Conservation (phyloP, 2,113 vertebrate genomes). For the Heterotilapia buettikoferi region DNA sequence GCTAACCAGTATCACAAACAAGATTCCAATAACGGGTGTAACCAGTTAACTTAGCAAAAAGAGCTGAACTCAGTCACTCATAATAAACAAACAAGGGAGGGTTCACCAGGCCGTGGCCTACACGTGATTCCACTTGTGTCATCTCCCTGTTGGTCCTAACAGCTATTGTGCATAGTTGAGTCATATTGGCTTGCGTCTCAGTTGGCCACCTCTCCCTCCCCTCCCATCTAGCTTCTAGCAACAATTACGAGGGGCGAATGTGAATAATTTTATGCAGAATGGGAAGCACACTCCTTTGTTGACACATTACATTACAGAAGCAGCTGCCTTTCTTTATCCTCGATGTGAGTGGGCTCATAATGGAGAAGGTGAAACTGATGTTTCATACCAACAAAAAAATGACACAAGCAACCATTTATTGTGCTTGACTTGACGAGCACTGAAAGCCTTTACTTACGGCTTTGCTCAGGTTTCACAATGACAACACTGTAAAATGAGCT, state of each 20-base stretch:
- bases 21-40: constrained; percentile 2
- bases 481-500: constrained; percentile 15
- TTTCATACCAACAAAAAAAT: background rate
- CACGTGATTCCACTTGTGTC: background rate
- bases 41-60: background rate
- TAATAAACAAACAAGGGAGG: constrained; percentile 15
- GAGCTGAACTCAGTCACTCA: background rate
- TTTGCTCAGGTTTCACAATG: constrained; percentile 21
- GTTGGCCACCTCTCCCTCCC: background rate
- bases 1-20: background rate
- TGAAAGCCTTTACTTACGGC: constrained; percentile 12
- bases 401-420: background rate
- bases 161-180: constrained; percentile 44
- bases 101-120: background rate
- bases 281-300: background rate
- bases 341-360: background rate
- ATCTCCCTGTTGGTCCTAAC: constrained; percentile 8
- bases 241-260: background rate
- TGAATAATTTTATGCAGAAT: background rate
- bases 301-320: background rate
- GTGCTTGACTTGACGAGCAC: background rate
- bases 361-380: background rate
- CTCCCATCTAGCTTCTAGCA: background rate
- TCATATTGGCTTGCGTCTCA: constrained; percentile 1
- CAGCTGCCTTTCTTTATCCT: background rate